phyloP scores from a whole-genome alignment of 2,888 invertebrate genomes.

The Scrobipalpa costella region DNA sequence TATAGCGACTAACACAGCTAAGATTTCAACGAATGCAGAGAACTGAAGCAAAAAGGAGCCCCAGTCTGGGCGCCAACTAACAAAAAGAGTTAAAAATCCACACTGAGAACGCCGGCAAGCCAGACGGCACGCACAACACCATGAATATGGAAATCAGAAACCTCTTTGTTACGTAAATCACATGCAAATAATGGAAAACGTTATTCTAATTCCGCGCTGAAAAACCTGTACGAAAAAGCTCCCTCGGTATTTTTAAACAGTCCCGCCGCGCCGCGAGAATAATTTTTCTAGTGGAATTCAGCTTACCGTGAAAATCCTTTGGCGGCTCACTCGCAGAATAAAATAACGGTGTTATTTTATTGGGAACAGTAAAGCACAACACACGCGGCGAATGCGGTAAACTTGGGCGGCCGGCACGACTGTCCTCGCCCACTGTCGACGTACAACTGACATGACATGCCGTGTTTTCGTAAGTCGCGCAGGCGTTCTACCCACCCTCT shows the following conservation, averaged over 20 bases:
- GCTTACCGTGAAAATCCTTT: conserved; percentile 58
- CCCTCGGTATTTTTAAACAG: conserved; percentile 36
- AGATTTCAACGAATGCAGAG: not conserved
- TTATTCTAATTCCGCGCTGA: conserved; percentile 25
- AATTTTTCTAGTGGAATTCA: not conserved
- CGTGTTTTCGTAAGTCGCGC: conserved; percentile 68
- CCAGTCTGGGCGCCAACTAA: conserved; percentile 30
- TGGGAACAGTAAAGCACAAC: conserved; percentile 46
- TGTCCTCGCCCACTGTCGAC: conserved; percentile 51
- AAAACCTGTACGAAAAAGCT: conserved; percentile 30
- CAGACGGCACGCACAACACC: conserved; percentile 34
- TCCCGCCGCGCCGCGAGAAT: not conserved
- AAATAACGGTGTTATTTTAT: conserved; percentile 43
- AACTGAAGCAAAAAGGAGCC: not conserved
- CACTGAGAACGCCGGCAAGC: conserved; percentile 25
- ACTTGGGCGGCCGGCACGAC: conserved; percentile 38
- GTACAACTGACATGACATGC: conserved; percentile 56
- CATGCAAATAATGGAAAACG: conserved; percentile 36
- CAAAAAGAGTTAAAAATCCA: conserved; percentile 32
- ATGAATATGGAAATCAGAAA: conserved; percentile 39
- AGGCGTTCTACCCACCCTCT: conserved; percentile 65
- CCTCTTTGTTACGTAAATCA: conserved; percentile 41
- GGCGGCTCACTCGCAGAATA: conserved; percentile 43
- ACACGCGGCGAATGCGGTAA: conserved; percentile 54
- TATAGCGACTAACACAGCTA: not conserved